Conservation (phyloP, 1,140 invertebrate species). For the Solenopsis invicta region DNA sequence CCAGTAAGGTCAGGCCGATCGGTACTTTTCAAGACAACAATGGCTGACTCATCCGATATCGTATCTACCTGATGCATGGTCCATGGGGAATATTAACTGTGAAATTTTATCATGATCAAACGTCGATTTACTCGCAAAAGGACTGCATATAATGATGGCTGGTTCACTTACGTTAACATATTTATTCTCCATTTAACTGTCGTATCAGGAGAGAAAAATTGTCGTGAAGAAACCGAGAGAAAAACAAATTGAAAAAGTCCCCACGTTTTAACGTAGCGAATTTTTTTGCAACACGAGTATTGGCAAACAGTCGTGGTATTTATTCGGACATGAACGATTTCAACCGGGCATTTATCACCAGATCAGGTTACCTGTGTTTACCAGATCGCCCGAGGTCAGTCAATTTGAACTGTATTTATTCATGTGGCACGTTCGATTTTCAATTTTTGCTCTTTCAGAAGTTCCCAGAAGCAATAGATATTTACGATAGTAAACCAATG, state of each 20-base stretch:
- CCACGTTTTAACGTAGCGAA: neutral
- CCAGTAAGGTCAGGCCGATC: constrained; percentile 62
- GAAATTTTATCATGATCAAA: constrained; percentile 62
- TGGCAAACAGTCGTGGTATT: constrained; percentile 18
- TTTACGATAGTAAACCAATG: neutral
- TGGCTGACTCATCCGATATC: constrained; percentile 74
- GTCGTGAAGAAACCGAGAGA: neutral
- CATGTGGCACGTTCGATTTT: constrained; percentile 41
- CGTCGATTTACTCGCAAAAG: constrained; percentile 39
- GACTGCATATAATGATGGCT: constrained; percentile 13
- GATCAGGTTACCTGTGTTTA: constrained; percentile 58
- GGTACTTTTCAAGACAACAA: constrained; percentile 72
- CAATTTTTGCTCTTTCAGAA: constrained; percentile 28
- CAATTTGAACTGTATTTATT: constrained; percentile 59
- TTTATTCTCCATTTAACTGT: constrained; percentile 22
- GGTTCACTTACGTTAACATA: constrained; percentile 32
- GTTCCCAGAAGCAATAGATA: neutral
- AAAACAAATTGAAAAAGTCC: neutral
- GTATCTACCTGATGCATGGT: constrained; percentile 62
- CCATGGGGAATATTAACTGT: constrained; percentile 59
- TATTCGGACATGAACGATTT: constrained; percentile 62
- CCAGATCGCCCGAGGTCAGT: constrained; percentile 59
- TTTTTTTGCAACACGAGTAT: constrained; percentile 35
- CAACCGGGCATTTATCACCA: constrained; percentile 26
- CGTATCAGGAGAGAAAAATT: neutral